Conservation (phyloP, 2,888 invertebrate species). For the Petrolisthes cinctipes region DNA sequence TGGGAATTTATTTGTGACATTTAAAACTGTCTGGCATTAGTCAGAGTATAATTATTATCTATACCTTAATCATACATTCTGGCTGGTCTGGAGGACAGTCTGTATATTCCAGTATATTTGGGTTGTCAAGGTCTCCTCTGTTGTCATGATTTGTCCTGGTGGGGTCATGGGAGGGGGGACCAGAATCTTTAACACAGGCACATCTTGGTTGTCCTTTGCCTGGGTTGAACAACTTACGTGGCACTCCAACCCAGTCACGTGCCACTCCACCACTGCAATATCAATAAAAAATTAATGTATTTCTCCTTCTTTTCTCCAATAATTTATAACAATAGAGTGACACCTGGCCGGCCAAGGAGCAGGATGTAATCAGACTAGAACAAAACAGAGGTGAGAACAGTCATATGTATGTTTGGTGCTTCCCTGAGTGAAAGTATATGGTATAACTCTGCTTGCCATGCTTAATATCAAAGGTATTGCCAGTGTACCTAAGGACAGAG, state of each 20-base stretch:
- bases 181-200: conserved; percentile 79
- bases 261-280: conserved; percentile 85
- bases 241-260: conserved; percentile 90
- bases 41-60: no score
- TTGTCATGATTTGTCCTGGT: conserved; percentile 47
- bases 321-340: not conserved
- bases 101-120: conserved; percentile 70
- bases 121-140: conserved; percentile 72
- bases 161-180: conserved; percentile 67
- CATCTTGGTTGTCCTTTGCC: conserved; percentile 79
- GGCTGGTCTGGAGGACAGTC: conserved; percentile 68
- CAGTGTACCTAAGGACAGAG: no score
- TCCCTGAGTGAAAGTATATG: no score
- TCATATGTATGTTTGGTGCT: no score
- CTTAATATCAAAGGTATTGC: no score
- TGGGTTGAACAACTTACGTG: conserved; percentile 83
- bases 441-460: no score
- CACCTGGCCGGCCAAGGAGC: no score
- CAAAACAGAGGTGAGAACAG: no score
- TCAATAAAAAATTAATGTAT: not conserved
- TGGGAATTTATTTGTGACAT: no score
- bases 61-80: conserved; percentile 66
- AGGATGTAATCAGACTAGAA: no score
- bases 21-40: no score
- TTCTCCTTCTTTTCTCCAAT: not conserved